These are phyloP conservation scores for Steatocranus sp. DNA, from an alignment of 2,797 vertebrate species.

Conservation along the genomic window DNA sequence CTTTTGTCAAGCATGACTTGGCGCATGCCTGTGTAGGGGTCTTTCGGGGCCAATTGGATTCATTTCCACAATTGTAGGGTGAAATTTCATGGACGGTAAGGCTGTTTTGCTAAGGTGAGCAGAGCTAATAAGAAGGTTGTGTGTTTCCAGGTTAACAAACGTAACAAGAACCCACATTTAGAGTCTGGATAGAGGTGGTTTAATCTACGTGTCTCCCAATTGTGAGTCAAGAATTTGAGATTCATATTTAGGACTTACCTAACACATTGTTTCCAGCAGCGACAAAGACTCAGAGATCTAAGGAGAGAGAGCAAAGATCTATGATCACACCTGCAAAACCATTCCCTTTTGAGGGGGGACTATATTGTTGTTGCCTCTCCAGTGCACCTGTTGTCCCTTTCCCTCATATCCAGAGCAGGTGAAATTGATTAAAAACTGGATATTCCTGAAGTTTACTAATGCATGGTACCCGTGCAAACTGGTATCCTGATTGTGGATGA, in stretches of 20 bases:
- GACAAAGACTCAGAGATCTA: not conserved
- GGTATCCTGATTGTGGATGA: not conserved
- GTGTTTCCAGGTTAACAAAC: not conserved
- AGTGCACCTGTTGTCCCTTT: not conserved
- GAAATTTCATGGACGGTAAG: not conserved
- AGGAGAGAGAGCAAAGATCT: not conserved
- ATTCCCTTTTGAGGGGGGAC: not conserved
- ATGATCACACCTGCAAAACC: not conserved
- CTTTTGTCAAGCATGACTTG: not conserved
- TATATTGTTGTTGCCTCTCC: not conserved
- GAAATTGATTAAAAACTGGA: not conserved
- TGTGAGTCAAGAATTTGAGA: not conserved
- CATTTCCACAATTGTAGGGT: not conserved
- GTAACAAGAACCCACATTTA: not conserved
- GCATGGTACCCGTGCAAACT: not conserved
- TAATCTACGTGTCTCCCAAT: not conserved
- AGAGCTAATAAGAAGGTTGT: not conserved
- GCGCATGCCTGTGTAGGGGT: not conserved
- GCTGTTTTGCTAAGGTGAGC: not conserved
- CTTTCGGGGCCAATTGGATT: not conserved
- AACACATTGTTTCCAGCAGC: not conserved
- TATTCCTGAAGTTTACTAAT: not conserved
- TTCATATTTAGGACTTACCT: not conserved
- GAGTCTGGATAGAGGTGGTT: not conserved
- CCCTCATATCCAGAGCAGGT: not conserved